Evolutionary conservation across 1,140 invertebrate species (phyloP), one percentile per base, ranked within the genome.

Genomic region (Episyrphus balteatus): DNA sequence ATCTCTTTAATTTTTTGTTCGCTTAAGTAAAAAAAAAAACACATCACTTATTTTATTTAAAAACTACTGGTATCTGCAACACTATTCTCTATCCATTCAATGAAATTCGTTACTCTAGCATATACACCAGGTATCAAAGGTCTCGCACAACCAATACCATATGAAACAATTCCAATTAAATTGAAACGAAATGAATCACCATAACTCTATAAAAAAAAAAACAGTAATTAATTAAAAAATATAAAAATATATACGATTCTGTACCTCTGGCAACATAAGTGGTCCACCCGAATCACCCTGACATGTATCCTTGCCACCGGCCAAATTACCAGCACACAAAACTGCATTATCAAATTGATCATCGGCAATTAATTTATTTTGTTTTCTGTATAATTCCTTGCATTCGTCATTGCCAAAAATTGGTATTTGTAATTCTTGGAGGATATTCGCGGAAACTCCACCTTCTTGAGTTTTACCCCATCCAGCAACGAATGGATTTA

Each of bases 201-300:
- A 32, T 62, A 52, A 2, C 53, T 50, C 51, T 52, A 32, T 12
- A 39, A 50, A 15, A 46, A n/a, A 43, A 12, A 18, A 37, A 40
- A 11, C n/a, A 51, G 10, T 32, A 42, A 33, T 38, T 21, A 36
- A 26, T 36, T 11, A 5, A 11, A 6, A 0, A n/a, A 10, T 14
- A 37, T 37, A n/a, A 5, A 8, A 12, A 7, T 7, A 41, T 18
- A 15, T 41, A 19, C 5, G 13, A n/a, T 9, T 15, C 14, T 42
- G n/a, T 41, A 54, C 53, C 43, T 69, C 62, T 18, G 71, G 72
- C 17, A 68, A 61, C 83, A 91, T 87, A 5, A 92, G 57, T 1
- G 88, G 86, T 15, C 88, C 88, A 8, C 88, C 88, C 31, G 86
- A 90, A 66, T 92, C 88, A 15, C 88, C 81, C 66, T 87, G 82